Percentiles rank a stretch among this genome's conserved stretches.
phyloP scores from a whole-genome alignment of 2,888 invertebrate genomes.

The Sipha maydis region DNA sequence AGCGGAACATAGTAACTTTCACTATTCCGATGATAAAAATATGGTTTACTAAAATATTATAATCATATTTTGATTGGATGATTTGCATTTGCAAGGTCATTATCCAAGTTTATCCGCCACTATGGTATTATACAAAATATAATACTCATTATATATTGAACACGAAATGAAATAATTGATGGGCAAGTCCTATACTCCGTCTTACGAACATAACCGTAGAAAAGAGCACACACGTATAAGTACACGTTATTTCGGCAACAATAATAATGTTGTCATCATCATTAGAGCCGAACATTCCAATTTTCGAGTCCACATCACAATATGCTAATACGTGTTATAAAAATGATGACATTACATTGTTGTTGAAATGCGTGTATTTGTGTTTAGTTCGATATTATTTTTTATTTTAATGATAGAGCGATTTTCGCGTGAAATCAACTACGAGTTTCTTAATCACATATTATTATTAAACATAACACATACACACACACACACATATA shows the following conservation, averaged over 20 bases:
- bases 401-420: neutral
- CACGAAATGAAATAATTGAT: neutral
- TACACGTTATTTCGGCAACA: neutral
- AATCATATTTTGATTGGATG: neutral
- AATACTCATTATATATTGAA: neutral
- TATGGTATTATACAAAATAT: neutral
- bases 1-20: constrained; percentile 38
- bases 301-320: neutral
- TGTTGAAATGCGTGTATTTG: neutral
- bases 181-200: neutral
- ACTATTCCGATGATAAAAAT: constrained; percentile 4
- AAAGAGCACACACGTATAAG: neutral
- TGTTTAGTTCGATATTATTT: neutral
- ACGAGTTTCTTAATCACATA: neutral
- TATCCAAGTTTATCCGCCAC: neutral
- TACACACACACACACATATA: too few relatives aligned
- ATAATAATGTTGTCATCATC: constrained; percentile 12
- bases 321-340: neutral
- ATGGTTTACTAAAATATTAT: neutral
- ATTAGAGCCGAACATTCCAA: constrained; percentile 24
- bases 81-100: constrained; percentile 17
- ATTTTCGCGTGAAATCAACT: neutral
- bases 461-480: too few relatives aligned
- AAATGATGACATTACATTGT: neutral
- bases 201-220: neutral